Percentiles rank a stretch among this genome's conserved stretches.
Evolutionary conservation across 2,888 invertebrate genomes (phyloP).

Genomic region (Xylocampa areola): DNA sequence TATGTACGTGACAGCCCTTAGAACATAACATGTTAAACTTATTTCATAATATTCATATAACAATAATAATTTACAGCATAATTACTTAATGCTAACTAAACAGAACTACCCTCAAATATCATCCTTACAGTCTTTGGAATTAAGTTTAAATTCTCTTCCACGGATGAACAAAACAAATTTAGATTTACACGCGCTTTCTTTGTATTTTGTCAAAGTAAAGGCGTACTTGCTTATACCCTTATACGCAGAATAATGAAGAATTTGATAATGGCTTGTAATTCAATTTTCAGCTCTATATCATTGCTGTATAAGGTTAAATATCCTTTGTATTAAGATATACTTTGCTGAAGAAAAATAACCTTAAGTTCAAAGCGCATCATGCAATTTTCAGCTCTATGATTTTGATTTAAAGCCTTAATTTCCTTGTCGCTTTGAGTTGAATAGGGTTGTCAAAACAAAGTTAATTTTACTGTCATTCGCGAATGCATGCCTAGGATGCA

Average conservation of each 20-base stretch:
- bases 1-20: background rate
- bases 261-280: background rate
- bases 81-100: slow-evolving; percentile 21
- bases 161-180: slow-evolving; percentile 22
- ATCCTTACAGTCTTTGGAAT: rapidly evolving
- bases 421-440: background rate
- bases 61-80: slow-evolving; percentile 31
- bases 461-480: slow-evolving; percentile 14
- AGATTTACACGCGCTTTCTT: slow-evolving; percentile 11
- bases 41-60: slow-evolving; percentile 29
- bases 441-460: slow-evolving; percentile 42
- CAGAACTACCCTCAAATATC: background rate
- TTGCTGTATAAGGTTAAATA: background rate
- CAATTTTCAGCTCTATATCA: slow-evolving; percentile 28
- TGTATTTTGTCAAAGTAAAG: slow-evolving; percentile 24
- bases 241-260: slow-evolving; percentile 1
- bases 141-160: slow-evolving; percentile 7
- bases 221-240: background rate
- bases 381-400: slow-evolving; percentile 6
- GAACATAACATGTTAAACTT: slow-evolving; percentile 5
- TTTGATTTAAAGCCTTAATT: background rate
- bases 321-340: background rate
- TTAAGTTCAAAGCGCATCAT: too few species aligned
- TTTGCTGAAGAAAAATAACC: too few species aligned
- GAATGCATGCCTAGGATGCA: slow-evolving; percentile 8